Base-by-base conservation (phyloP, 2,797 vertebrate species). In the Phataginus tetradactyla region DNA sequence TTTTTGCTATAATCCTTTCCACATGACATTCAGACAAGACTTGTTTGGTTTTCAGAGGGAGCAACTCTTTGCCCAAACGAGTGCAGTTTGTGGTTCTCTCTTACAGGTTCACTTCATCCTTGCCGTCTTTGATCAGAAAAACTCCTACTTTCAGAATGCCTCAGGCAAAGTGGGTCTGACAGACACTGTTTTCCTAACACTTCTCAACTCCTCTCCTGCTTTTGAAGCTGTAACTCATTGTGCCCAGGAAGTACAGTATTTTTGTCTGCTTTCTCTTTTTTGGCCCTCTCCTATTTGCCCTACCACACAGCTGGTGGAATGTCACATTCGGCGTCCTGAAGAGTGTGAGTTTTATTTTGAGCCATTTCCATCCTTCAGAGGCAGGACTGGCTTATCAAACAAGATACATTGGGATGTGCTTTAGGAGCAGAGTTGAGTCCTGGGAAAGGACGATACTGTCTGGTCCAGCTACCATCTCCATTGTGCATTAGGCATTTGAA, bases 111-210 rank as follows among this genome's bases (percentile, higher is more conserved):
- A 21, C 91, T 95, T 91, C 57, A 59, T 75, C 75, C 34, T 90
- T 34, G 21, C 32, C 71, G 7, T 75, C 86, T 97, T 92, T 96
- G 85, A 96, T 96, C n/a, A 94, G n/a, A 93, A 92, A 78, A 25
- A 20, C 37, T 53, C 85, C 59, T 8, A 45, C 86, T 84, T 91
- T 89, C 74, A 85, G 32, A 93, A 66, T 21, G 83, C 86, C 77
- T 86, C 42, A 13, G 94, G 93, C 86, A 85, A 90, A 85, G 68
- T 86, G 64, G 21, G 34, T 45, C 86, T 83, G 94, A 88, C 72
- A 92, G 84, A 37, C 77, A 86, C 51, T 37, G 11, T 91, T 94
- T 95, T 71, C 85, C 72, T 92, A 81, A 81, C 12, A 80, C 55
- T 86, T 64, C 34, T 94, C 64, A 86, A 84, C 55, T 74, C 9